A percentile compares a stretch with the other conserved stretches of the same genome.
phyloP scores from a whole-genome alignment of 2,113 vertebrate genomes.

The Erythrocercus mccallii region DNA sequence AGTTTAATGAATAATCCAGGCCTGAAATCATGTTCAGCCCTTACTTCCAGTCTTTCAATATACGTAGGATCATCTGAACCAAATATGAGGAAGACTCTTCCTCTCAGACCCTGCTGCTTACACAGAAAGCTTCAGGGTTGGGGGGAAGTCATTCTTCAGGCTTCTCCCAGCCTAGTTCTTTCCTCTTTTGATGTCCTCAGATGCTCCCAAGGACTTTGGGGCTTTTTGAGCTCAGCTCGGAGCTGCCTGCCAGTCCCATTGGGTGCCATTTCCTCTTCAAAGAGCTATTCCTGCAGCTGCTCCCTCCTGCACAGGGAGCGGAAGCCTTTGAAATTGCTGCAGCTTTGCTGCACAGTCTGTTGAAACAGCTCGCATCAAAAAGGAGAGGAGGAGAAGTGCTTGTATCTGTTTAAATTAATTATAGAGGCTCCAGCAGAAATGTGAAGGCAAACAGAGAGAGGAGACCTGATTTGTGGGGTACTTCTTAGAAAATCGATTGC shows the following conservation, averaged over 20 bases:
- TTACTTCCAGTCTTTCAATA: not conserved
- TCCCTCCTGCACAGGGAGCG: conserved; percentile 47
- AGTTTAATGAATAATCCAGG: not conserved
- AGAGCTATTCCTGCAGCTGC: conserved; percentile 61
- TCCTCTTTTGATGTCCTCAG: conserved; percentile 54
- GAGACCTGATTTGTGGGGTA: conserved; percentile 35
- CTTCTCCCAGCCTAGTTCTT: conserved; percentile 33
- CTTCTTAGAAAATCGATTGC: conserved; percentile 24
- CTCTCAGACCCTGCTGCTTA: not conserved
- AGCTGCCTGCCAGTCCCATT: conserved; percentile 48
- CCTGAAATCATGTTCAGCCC: fast-evolving
- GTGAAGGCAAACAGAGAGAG: conserved; percentile 38
- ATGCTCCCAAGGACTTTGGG: conserved; percentile 49
- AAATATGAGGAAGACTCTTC: not conserved
- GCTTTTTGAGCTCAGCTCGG: not conserved
- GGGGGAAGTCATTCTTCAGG: not conserved
- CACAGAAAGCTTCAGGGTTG: conserved; percentile 15
- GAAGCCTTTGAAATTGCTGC: conserved; percentile 64
- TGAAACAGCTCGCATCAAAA: conserved; percentile 30
- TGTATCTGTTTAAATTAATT: conserved; percentile 61
- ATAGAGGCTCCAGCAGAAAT: conserved; percentile 43
- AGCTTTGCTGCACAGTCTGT: conserved; percentile 29
- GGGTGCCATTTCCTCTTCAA: conserved; percentile 70
- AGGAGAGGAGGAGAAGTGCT: conserved; percentile 47
- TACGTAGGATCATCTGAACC: not conserved